Conservation (phyloP, 2,113 vertebrate species). For the Hucho hucho region DNA sequence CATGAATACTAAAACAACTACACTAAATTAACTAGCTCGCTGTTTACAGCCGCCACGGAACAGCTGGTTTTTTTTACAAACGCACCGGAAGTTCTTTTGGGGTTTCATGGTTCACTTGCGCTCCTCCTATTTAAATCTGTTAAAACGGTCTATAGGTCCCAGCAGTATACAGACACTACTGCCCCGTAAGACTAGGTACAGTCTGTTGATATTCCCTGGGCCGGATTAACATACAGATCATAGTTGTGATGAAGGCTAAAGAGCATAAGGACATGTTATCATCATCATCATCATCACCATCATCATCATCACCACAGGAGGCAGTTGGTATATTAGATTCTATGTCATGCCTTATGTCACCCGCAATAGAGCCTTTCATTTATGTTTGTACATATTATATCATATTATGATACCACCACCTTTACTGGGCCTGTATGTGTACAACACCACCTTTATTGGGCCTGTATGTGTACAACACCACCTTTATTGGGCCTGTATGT, state of each 20-base stretch:
- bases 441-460: background rate
- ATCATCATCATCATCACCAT: conserved; percentile 27
- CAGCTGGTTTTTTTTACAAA: no score
- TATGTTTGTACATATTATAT: conserved; percentile 31
- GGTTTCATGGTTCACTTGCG: no score
- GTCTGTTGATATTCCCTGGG: background rate
- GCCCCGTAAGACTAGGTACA: no score
- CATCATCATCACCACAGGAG: background rate
- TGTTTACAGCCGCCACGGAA: no score
- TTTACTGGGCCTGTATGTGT: background rate
- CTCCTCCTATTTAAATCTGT: no score
- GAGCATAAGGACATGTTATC: background rate
- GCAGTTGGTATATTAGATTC: background rate
- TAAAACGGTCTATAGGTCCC: no score
- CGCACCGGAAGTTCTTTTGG: no score
- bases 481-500: background rate
- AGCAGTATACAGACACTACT: no score
- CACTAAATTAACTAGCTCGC: no score
- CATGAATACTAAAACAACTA: no score
- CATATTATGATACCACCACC: conserved; percentile 4
- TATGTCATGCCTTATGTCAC: background rate
- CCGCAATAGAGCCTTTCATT: background rate
- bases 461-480: background rate
- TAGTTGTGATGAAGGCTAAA: background rate
- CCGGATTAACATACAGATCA: background rate